A percentile compares a stretch with the other conserved stretches of the same genome.
These are phyloP conservation scores for Gulo gulo DNA, from an alignment of 2,113 vertebrate genomes.

Conservation along the genomic window DNA sequence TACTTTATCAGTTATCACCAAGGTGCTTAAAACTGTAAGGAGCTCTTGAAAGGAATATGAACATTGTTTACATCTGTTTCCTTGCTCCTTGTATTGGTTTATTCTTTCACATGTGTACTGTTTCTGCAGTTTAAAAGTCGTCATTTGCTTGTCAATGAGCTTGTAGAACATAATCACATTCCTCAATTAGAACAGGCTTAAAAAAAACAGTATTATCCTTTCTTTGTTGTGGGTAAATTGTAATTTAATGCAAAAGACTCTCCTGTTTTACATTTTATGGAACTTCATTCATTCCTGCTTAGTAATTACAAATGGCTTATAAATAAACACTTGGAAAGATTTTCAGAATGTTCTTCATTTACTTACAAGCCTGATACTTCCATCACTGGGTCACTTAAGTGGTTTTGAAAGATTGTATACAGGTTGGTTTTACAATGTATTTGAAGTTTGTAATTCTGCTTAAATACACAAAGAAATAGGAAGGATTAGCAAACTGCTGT, in stretches of 20 bases:
- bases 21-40: background rate
- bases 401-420: slow-evolving; percentile 92
- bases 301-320: slow-evolving; percentile 91
- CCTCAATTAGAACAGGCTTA: slow-evolving; percentile 64
- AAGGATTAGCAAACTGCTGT: slow-evolving; percentile 87
- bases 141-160: slow-evolving; percentile 54
- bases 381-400: slow-evolving; percentile 84
- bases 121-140: slow-evolving; percentile 18
- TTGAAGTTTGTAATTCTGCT: slow-evolving; percentile 89
- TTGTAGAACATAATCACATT: slow-evolving; percentile 66
- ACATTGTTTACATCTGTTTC: background rate
- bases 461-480: slow-evolving; percentile 84
- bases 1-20: background rate
- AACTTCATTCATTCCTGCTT: slow-evolving; percentile 72
- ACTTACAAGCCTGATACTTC: slow-evolving; percentile 73
- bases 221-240: slow-evolving; percentile 69
- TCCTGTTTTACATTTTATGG: slow-evolving; percentile 81
- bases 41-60: background rate
- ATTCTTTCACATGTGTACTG: background rate
- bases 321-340: slow-evolving; percentile 91
- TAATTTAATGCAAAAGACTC: slow-evolving; percentile 81
- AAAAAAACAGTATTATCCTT: slow-evolving; percentile 47
- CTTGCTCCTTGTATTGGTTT: background rate
- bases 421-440: slow-evolving; percentile 88
- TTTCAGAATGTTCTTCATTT: slow-evolving; percentile 83